phyloP scores from a whole-genome alignment of 37 sponge, comb jelly and placozoan genomes.

The Tethya wilhelma region DNA sequence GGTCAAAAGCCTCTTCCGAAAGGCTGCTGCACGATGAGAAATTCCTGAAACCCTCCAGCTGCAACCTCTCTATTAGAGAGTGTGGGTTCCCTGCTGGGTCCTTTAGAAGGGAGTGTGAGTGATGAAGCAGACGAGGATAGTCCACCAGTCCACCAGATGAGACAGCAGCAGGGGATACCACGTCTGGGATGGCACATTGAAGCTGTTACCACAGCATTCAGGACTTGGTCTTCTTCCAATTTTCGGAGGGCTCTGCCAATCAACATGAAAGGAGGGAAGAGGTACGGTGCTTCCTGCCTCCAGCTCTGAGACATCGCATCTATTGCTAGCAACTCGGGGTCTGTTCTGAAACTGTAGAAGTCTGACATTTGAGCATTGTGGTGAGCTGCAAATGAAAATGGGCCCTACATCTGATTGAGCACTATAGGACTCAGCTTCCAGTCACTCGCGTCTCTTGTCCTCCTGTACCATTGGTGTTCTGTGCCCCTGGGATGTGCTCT shows the following conservation, averaged over 20 bases:
- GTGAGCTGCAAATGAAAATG: constrained; percentile 40
- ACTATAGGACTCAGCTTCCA: constrained; percentile 34
- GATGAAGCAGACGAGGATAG: constrained; percentile 17
- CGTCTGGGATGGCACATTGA: constrained; percentile 32
- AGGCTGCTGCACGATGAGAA: background rate
- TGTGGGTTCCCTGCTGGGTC: constrained; percentile 14
- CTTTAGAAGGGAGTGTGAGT: background rate
- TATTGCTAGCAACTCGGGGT: constrained; percentile 32
- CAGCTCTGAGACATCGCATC: constrained; percentile 34
- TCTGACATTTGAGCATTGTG: constrained; percentile 40
- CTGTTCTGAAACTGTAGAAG: constrained; percentile 54
- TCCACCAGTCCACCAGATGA: constrained; percentile 23
- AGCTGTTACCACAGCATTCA: constrained; percentile 12
- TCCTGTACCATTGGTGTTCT: too few relatives aligned
- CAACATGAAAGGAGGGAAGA: constrained; percentile 68
- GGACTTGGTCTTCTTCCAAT: constrained; percentile 1
- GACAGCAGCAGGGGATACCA: constrained; percentile 67
- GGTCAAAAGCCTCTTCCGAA: constrained; percentile 32
- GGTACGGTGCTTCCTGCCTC: constrained; percentile 25
- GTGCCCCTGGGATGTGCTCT: constrained; percentile 50
- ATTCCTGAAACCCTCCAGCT: constrained; percentile 60
- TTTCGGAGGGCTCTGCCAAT: constrained; percentile 55
- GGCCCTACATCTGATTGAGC: constrained; percentile 15
- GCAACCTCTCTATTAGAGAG: constrained; percentile 15
- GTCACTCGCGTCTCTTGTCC: background rate